Base-by-base conservation (phyloP, 2,797 vertebrate species). In the Leucoraja ocellata region DNA sequence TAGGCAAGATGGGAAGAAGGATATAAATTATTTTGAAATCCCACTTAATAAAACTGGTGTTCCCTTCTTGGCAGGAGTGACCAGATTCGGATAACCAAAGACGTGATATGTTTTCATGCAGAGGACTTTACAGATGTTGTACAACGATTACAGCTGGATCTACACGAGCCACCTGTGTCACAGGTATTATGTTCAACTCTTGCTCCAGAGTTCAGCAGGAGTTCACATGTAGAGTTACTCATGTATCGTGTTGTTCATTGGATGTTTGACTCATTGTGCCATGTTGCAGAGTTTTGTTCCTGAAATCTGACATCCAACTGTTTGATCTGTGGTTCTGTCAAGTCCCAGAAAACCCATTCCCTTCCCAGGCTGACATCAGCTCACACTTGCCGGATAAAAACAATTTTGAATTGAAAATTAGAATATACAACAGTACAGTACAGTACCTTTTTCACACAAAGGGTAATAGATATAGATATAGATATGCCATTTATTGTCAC, bases 101-200 rank as follows among this genome's bases (percentile, higher is more conserved):
- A 99, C 93, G 99, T 98, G 79, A 97, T 99, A 95, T 99, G 98
- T 96, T 99, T 99, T 95, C 98, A 99, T 84, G 99, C 98, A 93
- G 99, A 98, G 94, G 98, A 99, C 94, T 99, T 99, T 94, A 97
- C 95, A 93, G 98, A 99, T 61, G 98, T 99, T 32, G 98, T 99
- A 94, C 98, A 99, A 95, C 97, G 98, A 95, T 97, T 99, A 95
- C 99, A 99, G 96, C 94, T 99, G 94, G 99, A 99, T 95, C 96
- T 99, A 88, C 99, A 99, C 18, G 98, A 99, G 95, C 99, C 98
- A 77, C 99, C 99, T 0, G 98, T 99, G 94, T 99, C 99, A 78
- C 99, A 99, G 98, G 99, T 99, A 95, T 86, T 93, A 0, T 32
- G 16, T 93, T 46, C 11, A n/a, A 74, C 16, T n/a, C n/a, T n/a